Evolutionary conservation across 2,113 vertebrate species (phyloP), one percentile per base, ranked within the genome.

Genomic region (Uria aalge): DNA sequence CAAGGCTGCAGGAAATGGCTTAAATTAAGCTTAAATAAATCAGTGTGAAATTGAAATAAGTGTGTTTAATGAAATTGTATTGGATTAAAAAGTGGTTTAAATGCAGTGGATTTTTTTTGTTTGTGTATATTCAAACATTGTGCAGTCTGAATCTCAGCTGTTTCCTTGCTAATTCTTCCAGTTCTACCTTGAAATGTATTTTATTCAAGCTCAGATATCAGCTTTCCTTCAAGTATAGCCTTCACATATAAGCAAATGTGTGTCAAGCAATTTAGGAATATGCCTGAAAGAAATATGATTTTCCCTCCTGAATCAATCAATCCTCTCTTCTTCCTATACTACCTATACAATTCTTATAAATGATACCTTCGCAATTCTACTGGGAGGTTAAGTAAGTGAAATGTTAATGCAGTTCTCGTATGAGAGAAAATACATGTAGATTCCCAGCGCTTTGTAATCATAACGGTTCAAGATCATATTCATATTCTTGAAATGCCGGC

Each of bases 301-400:
- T 97, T 94, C 73, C 95, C 92, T 88, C 76, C 69, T 94, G 88
- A 97, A 97, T 97, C 60, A 95, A 74, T 96, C 88, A 96, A 69
- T 53, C 80, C 72, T 95, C 50, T 47, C 52, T 95, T 63, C 34
- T 92, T 93, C 57, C 50, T 94, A 69, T 93, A 36, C 91, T 93
- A 92, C 71, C 85, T 53, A 95, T 78, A 95, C 13, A 92, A 81
- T 80, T 96, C 36, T 74, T 67, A 88, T 90, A 92, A 96, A 72
- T 50, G 57, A 84, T 95, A 85, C 40, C 34, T n/a, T 94, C 67
- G 95, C 45, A 81, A 85, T 93, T 96, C 84, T 94, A 43, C 60
- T 86, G 80, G 95, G 96, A 97, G 78, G 34, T 38, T 91, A 84
- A 92, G 29, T 85, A 92, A 97, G 95, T 94, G 72, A 96, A 76